Conservation (phyloP, 2,797 vertebrate genomes). For the Pagetopsis macropterus region DNA sequence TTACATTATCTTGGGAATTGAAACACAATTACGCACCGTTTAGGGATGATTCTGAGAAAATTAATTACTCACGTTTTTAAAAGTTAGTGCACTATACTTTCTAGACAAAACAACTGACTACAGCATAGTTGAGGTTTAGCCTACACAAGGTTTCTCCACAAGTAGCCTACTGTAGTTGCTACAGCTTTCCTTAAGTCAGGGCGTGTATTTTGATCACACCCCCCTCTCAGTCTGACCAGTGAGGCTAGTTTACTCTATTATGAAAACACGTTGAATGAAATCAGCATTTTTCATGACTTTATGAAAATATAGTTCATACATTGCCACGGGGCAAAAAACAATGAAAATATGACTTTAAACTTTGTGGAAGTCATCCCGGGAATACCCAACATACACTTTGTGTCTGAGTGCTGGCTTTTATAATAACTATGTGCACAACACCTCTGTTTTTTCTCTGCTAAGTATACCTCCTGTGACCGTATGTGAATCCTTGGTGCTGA, state of each 20-base stretch:
- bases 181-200: constrained; percentile 59
- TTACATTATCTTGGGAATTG: constrained; percentile 48
- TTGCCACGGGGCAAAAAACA: not conserved
- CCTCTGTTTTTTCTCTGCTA: not conserved
- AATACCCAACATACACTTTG: not conserved
- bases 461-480: not conserved
- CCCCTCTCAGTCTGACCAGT: constrained; percentile 15
- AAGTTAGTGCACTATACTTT: constrained; percentile 13
- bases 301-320: not conserved
- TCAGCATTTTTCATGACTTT: not conserved
- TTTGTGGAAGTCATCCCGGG: not conserved
- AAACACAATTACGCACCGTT: constrained; percentile 50
- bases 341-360: not conserved
- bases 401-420: not conserved
- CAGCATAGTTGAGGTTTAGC: constrained; percentile 9
- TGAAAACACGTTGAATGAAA: not conserved
- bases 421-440: too few species aligned
- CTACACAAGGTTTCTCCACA: constrained; percentile 3
- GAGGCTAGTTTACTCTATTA: constrained; percentile 6
- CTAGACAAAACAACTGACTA: not conserved
- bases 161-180: constrained; percentile 9
- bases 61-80: constrained; percentile 32
- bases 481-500: constrained; percentile 72
- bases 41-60: constrained; percentile 49
- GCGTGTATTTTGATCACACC: constrained; percentile 45